These are phyloP conservation scores for Sarcophaga bullata DNA, from an alignment of 1,140 invertebrate genomes.

Conservation along the genomic window DNA sequence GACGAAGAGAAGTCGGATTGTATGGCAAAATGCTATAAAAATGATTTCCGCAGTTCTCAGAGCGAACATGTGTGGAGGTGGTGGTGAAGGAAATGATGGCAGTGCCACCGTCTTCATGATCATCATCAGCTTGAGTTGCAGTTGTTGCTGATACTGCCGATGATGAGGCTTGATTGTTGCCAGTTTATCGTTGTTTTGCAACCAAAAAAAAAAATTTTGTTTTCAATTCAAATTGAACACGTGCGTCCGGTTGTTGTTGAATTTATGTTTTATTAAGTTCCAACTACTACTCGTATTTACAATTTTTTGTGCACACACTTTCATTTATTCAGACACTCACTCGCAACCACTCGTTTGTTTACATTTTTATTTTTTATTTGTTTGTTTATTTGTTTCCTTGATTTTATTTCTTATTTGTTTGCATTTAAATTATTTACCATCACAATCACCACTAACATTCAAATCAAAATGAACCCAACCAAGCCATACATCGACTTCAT, in stretches of 20 bases:
- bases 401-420: background rate
- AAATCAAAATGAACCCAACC: background rate
- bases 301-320: background rate
- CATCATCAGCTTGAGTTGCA: background rate
- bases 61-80: background rate
- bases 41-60: conserved; percentile 9
- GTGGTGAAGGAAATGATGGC: background rate
- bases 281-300: background rate
- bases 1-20: background rate
- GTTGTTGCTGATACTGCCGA: conserved; percentile 13
- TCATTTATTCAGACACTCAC: background rate
- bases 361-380: background rate
- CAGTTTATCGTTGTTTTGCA: conserved; percentile 19
- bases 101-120: background rate
- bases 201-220: background rate
- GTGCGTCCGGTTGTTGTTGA: conserved; percentile 28
- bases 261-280: conserved; percentile 12
- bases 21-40: conserved; percentile 3
- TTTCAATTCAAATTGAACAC: conserved; percentile 22
- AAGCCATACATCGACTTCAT: background rate
- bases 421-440: background rate
- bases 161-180: conserved; percentile 12
- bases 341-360: too few relatives aligned
- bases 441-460: background rate
- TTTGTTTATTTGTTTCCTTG: background rate